Evolutionary conservation across 1,140 invertebrate species (phyloP).

Genomic region (Drosophila miranda): DNA sequence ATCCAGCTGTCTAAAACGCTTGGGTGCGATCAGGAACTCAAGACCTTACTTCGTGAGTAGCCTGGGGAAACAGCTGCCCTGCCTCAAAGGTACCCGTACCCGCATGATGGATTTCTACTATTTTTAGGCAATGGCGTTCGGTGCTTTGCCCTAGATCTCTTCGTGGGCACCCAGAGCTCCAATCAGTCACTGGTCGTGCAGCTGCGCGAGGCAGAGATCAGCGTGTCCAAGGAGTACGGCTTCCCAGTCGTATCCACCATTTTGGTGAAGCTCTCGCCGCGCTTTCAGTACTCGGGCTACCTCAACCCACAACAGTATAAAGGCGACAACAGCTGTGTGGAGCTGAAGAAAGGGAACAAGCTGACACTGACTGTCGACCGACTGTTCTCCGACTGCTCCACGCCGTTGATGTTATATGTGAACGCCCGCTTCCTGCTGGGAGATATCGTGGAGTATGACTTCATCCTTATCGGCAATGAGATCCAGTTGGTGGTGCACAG

Average conservation of each 20-base stretch:
- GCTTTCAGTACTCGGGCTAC: constrained; percentile 65
- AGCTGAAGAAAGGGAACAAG: constrained; percentile 26
- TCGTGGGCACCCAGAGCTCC: constrained; percentile 44
- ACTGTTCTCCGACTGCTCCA: constrained; percentile 37
- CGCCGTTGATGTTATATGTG: constrained; percentile 48
- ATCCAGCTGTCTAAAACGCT: constrained; percentile 34
- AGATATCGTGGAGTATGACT: constrained; percentile 54
- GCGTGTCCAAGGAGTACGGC: constrained; percentile 56
- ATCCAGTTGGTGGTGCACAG: constrained; percentile 62
- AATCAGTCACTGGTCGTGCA: constrained; percentile 65
- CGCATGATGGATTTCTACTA: background rate
- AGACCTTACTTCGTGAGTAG: constrained; percentile 56
- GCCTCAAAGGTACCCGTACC: background rate
- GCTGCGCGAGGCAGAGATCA: constrained; percentile 64
- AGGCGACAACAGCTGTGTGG: background rate
- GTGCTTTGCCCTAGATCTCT: constrained; percentile 68
- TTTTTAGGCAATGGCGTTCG: constrained; percentile 54
- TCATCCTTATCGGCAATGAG: constrained; percentile 60
- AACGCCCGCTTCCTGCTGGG: constrained; percentile 64
- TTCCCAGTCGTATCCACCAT: constrained; percentile 70
- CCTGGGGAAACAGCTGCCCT: background rate
- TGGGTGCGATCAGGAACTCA: constrained; percentile 25
- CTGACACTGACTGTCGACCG: constrained; percentile 56
- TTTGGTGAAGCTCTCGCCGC: constrained; percentile 64
- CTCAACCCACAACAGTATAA: constrained; percentile 4